phyloP scores from a whole-genome alignment of 1,140 invertebrate species.

The Agrilus planipennis region DNA sequence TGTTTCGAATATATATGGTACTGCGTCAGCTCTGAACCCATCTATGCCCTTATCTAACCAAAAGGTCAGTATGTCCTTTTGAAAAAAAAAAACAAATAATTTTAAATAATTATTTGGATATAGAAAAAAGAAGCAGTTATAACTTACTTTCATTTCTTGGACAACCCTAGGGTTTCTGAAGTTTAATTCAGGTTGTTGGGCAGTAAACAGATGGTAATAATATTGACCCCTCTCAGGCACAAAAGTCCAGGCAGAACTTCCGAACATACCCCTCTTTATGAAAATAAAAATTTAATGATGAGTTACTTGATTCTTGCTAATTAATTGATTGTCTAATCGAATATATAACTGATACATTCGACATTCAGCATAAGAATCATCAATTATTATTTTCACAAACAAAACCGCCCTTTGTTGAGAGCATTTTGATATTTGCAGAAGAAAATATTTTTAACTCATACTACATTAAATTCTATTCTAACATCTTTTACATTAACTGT shows the following conservation, averaged over 20 bases:
- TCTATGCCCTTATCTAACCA: slow-evolving; percentile 69
- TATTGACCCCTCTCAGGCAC: slow-evolving; percentile 52
- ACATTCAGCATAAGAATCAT: no score
- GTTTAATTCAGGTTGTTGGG: slow-evolving; percentile 65
- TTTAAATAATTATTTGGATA: slow-evolving; percentile 17
- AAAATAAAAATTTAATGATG: no score
- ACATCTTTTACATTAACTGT: no score
- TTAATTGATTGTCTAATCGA: no score
- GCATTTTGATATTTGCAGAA: no score
- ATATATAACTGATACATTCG: no score
- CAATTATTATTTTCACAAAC: no score
- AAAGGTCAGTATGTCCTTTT: slow-evolving; percentile 51
- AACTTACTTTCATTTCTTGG: slow-evolving; percentile 48
- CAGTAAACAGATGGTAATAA: slow-evolving; percentile 61
- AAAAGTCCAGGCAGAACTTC: slow-evolving; percentile 62
- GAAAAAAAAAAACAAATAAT: background rate
- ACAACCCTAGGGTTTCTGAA: slow-evolving; percentile 48
- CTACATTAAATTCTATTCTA: no score
- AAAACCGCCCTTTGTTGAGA: no score
- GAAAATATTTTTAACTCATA: no score
- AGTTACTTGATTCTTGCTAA: no score
- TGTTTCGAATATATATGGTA: slow-evolving; percentile 47
- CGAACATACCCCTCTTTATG: slow-evolving; percentile 47
- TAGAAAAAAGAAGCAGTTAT: background rate
- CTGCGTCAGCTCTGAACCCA: slow-evolving; percentile 61